These are phyloP conservation scores for Drosophila mayri DNA, from an alignment of 1,140 invertebrate species.

Conservation along the genomic window DNA sequence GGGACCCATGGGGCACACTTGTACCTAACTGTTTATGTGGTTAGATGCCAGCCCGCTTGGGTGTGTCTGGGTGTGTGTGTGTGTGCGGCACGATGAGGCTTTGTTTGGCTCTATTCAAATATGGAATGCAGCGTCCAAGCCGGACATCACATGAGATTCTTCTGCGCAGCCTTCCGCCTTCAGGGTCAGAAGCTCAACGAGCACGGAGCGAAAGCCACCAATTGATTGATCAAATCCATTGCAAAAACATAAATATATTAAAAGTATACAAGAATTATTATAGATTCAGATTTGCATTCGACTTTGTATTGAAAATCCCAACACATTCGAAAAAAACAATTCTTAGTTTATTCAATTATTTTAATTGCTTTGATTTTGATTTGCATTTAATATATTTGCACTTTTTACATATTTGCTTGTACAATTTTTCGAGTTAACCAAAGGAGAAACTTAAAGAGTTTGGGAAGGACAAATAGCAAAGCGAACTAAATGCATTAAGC, in stretches of 20 bases:
- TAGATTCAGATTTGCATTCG: background rate
- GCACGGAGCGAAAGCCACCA: background rate
- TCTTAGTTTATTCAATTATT: slow-evolving; percentile 12
- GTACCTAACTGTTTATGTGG: slow-evolving; percentile 66
- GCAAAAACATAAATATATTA: background rate
- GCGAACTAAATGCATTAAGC: slow-evolving; percentile 51
- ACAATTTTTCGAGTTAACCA: slow-evolving; percentile 18
- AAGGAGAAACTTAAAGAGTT: slow-evolving; percentile 8
- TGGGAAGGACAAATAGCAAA: slow-evolving; percentile 25
- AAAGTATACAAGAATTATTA: background rate
- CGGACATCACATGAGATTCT: slow-evolving; percentile 36
- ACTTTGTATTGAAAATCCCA: background rate
- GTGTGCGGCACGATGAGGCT: slow-evolving; percentile 25
- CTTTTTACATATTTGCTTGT: slow-evolving; percentile 25
- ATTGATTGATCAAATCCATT: slow-evolving; percentile 16
- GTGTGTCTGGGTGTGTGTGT: slow-evolving; percentile 22
- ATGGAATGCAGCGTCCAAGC: slow-evolving; percentile 36
- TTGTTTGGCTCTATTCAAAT: slow-evolving; percentile 44
- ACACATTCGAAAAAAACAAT: background rate
- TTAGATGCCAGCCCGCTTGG: slow-evolving; percentile 34
- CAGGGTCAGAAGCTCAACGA: background rate
- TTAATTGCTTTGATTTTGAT: slow-evolving; percentile 22
- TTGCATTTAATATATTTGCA: too few relatives aligned
- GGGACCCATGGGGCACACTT: slow-evolving; percentile 62
- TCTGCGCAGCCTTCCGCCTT: slow-evolving; percentile 5